Evolutionary conservation across 2,797 vertebrate species (phyloP), one percentile per base, ranked within the genome.

Genomic region (Babyrousa celebensis): DNA sequence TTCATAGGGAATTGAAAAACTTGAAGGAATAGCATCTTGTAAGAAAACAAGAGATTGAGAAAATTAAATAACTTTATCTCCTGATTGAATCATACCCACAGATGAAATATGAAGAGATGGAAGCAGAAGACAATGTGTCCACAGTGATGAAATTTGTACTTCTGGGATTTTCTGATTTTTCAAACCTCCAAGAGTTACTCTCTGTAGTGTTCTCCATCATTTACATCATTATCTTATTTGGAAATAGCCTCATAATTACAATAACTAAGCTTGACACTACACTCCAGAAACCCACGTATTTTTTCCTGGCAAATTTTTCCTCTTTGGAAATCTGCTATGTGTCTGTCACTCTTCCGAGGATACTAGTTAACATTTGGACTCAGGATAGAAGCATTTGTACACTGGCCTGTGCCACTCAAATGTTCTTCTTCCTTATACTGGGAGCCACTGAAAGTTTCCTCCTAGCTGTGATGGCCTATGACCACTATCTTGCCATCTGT

Each of bases 371-470:
- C 21, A 21, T 91, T 11, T 91, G 78, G 78, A 91, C 89, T 27
- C 67, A 52, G 4, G 18, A 60, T 12, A 43, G 68, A 60, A 62
- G 54, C 32, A 86, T 86, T 72, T 86, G 48, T 25, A 3, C 16
- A 48, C 27, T 85, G 20, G 48, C n/a, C 23, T 97, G 94, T 85
- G 89, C 96, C 16, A 63, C 63, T 16, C 98, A 98, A 36, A 93
- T 97, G 85, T 96, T 77, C 78, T 97, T 97, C n/a, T 40, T 96
- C 16, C 85, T 93, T 25, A 92, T 91, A 23, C 54, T 97, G 2
- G 75, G 96, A 78, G 79, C 86, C 21, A 95, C 96, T 6, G 96
- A 98, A 58, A 95, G 96, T 16, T 89, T 97, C 11, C 96, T 98
- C 4, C 89, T 97, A 43, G 75, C 91, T 0, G 89, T 54, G 10